Evolutionary conservation across 2,797 vertebrate species (phyloP).

Genomic region (Heterohyrax brucei): DNA sequence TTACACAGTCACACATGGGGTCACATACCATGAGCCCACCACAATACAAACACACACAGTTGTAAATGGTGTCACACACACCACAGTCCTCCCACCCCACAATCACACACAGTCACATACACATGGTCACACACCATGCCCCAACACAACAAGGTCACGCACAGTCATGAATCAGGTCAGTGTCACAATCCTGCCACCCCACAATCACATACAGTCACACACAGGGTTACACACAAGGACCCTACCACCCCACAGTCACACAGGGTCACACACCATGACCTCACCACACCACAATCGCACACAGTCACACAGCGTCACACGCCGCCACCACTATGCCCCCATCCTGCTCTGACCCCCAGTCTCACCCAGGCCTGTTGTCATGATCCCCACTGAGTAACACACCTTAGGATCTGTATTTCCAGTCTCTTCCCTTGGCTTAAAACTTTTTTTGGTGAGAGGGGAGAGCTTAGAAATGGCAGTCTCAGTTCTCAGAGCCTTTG

Average conservation of each 20-base stretch:
- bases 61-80: not conserved
- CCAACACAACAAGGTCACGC: too few relatives aligned
- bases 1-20: not conserved
- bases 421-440: not conserved
- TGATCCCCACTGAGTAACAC: not conserved
- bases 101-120: not conserved
- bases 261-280: too few relatives aligned
- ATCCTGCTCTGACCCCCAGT: not conserved
- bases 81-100: not conserved
- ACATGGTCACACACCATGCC: not conserved
- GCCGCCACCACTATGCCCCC: too few relatives aligned
- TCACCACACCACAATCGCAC: too few relatives aligned
- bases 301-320: too few relatives aligned
- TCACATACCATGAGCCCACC: too few relatives aligned
- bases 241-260: too few relatives aligned
- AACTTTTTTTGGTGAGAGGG: not conserved
- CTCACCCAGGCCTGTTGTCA: rapidly evolving
- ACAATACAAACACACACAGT: not conserved
- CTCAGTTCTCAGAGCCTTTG: not conserved
- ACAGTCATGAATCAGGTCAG: too few relatives aligned
- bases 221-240: too few relatives aligned
- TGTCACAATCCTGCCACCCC: too few relatives aligned
- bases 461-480: not conserved
- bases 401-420: not conserved
- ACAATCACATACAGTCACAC: too few relatives aligned